These are phyloP conservation scores for Turritopsis dohrnii DNA, from an alignment of 30 jellyfish, hydroid and myxozoan genomes.

Conservation along the genomic window DNA sequence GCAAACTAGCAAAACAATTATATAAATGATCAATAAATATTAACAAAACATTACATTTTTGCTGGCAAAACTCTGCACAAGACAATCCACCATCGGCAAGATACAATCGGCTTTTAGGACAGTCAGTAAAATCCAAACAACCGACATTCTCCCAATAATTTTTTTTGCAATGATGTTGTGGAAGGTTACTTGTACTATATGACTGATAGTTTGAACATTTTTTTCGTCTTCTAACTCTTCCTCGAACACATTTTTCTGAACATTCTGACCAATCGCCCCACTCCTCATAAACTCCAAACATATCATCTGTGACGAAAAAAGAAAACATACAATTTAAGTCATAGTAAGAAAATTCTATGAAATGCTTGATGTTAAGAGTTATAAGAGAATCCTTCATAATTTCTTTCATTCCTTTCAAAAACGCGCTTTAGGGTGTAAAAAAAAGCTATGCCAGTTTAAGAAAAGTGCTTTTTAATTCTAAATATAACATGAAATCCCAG, in stretches of 20 bases:
- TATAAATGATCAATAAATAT: no score
- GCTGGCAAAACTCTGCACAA: neutral
- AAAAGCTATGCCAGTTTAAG: no score
- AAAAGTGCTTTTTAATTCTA: no score
- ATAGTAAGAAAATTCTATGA: no score
- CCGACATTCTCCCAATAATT: neutral
- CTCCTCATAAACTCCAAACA: neutral
- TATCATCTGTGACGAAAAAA: neutral
- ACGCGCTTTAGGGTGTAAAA: no score
- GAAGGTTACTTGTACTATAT: neutral
- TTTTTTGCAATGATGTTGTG: neutral
- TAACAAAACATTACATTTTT: neutral
- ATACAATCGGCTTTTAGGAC: neutral
- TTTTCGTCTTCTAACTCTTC: neutral
- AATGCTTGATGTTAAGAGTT: neutral
- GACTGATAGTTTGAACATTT: neutral
- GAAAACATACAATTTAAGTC: neutral
- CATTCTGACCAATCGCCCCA: neutral
- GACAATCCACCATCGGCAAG: conserved; percentile 13
- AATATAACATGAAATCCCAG: no score
- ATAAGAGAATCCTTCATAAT: no score
- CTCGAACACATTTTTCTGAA: neutral
- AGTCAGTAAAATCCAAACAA: neutral
- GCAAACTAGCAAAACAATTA: no score
- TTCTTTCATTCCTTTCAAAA: no score